Conservation (phyloP, 2,113 vertebrate species). For the Pseudopodoces humilis region DNA sequence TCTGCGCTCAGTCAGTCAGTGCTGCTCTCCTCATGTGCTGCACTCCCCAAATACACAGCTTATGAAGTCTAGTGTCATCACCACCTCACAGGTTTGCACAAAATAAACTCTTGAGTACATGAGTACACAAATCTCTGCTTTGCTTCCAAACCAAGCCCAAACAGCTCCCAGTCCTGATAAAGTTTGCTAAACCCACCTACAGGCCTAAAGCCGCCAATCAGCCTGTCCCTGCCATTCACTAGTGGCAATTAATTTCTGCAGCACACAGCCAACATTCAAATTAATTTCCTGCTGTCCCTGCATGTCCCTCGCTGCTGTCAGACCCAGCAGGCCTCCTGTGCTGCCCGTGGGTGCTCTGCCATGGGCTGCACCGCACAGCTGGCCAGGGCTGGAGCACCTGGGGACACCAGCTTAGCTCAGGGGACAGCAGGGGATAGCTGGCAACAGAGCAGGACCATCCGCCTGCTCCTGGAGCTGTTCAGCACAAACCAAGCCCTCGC, state of each 20-base stretch:
- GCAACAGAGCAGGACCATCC: not conserved
- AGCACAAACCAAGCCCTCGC: accelerated
- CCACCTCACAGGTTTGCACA: not conserved
- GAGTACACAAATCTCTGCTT: not conserved
- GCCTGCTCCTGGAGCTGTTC: accelerated
- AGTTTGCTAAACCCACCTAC: not conserved
- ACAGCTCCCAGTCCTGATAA: not conserved
- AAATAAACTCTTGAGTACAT: not conserved
- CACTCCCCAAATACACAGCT: not conserved
- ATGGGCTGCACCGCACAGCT: accelerated
- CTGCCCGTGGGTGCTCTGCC: not conserved
- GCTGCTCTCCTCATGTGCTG: not conserved
- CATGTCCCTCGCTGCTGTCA: not conserved
- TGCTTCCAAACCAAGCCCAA: not conserved
- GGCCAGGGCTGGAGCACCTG: not conserved
- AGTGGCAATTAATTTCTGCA: not conserved
- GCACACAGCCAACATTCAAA: not conserved
- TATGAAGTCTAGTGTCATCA: not conserved
- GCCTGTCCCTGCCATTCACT: not conserved
- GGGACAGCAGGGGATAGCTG: not conserved
- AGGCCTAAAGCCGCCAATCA: not conserved
- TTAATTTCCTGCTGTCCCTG: not conserved
- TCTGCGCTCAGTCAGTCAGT: no score
- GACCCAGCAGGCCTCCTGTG: no score
- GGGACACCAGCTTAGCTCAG: accelerated